These are phyloP conservation scores for Mirounga angustirostris DNA, from an alignment of 2,113 vertebrate genomes.

Conservation along the genomic window DNA sequence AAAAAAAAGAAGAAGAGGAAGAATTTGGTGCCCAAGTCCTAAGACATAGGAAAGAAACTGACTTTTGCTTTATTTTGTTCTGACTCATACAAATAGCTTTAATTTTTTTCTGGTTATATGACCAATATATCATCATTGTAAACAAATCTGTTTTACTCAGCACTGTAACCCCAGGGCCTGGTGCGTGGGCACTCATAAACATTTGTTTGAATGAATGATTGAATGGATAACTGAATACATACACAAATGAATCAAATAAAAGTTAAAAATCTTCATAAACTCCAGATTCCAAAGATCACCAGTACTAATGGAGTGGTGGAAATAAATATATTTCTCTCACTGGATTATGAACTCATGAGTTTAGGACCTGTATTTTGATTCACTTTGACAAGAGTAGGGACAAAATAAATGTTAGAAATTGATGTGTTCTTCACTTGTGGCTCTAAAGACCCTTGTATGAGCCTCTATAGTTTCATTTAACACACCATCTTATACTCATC, in stretches of 20 bases:
- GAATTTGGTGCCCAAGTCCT: neutral
- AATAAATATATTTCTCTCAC: neutral
- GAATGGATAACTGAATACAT: neutral
- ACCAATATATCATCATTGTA: neutral
- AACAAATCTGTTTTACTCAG: neutral
- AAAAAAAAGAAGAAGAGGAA: neutral
- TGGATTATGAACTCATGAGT: neutral
- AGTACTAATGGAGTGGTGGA: neutral
- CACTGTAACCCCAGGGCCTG: neutral
- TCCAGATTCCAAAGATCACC: neutral
- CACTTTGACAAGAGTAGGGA: neutral
- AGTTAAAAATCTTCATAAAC: neutral
- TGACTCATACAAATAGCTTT: neutral
- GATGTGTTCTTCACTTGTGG: neutral
- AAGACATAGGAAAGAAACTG: neutral
- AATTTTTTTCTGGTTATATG: neutral
- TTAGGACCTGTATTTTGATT: neutral
- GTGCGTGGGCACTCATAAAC: neutral
- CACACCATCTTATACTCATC: neutral
- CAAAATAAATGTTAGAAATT: neutral
- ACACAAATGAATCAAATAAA: slow-evolving; percentile 1
- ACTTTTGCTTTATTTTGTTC: slow-evolving; percentile 27
- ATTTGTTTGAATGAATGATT: slow-evolving; percentile 29
- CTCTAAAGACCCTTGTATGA: neutral
- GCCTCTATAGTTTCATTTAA: neutral